Evolutionary conservation across 2,113 vertebrate genomes (phyloP), one percentile per base, ranked within the genome.

Genomic region (Callopanchax toddi): DNA sequence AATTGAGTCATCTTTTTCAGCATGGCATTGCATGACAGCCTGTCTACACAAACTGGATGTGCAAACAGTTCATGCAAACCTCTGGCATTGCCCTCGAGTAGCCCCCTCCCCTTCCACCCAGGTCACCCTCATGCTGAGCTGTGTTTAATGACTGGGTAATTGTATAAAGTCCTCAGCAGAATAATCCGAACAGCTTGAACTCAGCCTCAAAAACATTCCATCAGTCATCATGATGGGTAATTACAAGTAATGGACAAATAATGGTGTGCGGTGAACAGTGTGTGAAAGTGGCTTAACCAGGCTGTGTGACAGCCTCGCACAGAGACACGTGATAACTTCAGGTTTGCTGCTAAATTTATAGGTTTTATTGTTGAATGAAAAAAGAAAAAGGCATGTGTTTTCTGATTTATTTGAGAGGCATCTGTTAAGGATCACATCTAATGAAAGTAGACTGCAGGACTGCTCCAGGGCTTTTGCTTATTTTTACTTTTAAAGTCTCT

Each of bases 221-320:
- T 89, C 84, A 83, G 78, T 87, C 87, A 85, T 74, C 74, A 25
- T 82, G 83, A 87, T 76, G 68, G 76, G 59, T 89, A 87, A 90
- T 90, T 90, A 86, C 83, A 86, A 81, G 68, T 86, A 88, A 87
- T 86, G 81, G 78, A 84, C 84, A 89, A 87, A 85, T 85, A 86
- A 84, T 77, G 76, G 71, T 77, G 79, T 65, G 65, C 39, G 36
- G 76, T 69, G 75, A 83, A 68, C 61, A 67, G 67, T 34, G 77
- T 81, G 83, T 82, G 78, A 81, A 81, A 86, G 82, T 67, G 62
- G 78, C 79, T 70, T 78, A 81, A 81, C 55, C 51, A 63, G 66
- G 44, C 63, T 72, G 25, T 55, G 71, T 77, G 74, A 79, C 62
- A 64, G 73, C 63, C 52, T 87, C 76, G 5, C 67, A 55, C 70